Evolutionary conservation across 2,113 vertebrate genomes (phyloP).

Genomic region (Panurus biarmicus): DNA sequence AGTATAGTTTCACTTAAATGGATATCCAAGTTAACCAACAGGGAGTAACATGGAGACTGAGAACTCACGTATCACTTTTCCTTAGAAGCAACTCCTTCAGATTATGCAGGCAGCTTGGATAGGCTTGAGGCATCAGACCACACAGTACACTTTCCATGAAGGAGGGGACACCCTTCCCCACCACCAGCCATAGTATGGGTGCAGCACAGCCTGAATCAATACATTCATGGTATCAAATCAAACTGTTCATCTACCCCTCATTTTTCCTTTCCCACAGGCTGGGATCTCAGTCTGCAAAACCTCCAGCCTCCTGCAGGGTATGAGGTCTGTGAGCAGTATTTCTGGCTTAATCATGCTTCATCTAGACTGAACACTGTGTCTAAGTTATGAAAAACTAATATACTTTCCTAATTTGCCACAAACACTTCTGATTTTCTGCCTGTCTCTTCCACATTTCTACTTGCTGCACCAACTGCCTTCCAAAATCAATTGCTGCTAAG

Average conservation of each 20-base stretch:
- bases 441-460: neutral
- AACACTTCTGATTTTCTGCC: neutral
- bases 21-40: neutral
- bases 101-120: neutral
- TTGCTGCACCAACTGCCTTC: neutral
- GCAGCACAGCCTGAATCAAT: neutral
- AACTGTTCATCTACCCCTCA: neutral
- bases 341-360: neutral
- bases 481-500: neutral
- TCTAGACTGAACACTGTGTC: neutral
- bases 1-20: neutral
- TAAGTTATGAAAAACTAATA: neutral
- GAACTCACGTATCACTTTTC: neutral
- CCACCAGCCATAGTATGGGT: neutral
- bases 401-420: neutral
- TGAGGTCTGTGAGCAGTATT: neutral
- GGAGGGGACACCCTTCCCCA: neutral
- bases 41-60: neutral
- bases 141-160: neutral
- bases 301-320: neutral
- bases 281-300: neutral
- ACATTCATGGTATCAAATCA: neutral
- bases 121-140: neutral
- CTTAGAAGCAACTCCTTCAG: neutral
- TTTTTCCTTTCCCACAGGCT: neutral